These are phyloP conservation scores for Parthenolecanium corni DNA, from an alignment of 2,888 invertebrate species.

Conservation along the genomic window DNA sequence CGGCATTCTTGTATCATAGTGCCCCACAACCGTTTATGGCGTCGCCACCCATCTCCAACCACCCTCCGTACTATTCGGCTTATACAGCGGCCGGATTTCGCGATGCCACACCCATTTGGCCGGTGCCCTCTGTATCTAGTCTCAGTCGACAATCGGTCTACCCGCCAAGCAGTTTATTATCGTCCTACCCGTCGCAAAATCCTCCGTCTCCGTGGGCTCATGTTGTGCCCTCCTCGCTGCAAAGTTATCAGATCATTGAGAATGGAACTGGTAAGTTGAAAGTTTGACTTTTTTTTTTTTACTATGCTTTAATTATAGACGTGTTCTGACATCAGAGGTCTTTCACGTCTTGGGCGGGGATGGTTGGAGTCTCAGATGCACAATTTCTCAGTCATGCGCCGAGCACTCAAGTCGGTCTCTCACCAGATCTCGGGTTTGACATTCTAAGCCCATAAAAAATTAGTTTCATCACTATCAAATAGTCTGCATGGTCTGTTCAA, in stretches of 20 bases:
- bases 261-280: conserved; percentile 21
- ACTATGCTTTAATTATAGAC: too few relatives aligned
- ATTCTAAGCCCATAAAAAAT: too few relatives aligned
- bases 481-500: too few relatives aligned
- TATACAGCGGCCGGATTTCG: conserved; percentile 2
- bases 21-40: conserved; percentile 14
- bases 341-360: too few relatives aligned
- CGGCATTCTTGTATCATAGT: conserved; percentile 13
- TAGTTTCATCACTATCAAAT: too few relatives aligned
- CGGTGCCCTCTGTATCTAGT: conserved; percentile 28
- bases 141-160: conserved; percentile 23
- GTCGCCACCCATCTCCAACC: conserved; percentile 17
- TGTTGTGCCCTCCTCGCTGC: conserved; percentile 24
- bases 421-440: too few relatives aligned
- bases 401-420: too few relatives aligned
- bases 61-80: conserved; percentile 24
- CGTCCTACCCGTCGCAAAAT: conserved; percentile 19
- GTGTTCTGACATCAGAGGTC: too few relatives aligned
- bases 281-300: conserved; percentile 36
- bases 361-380: too few relatives aligned
- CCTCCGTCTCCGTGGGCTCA: conserved; percentile 20
- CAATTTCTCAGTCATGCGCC: too few relatives aligned
- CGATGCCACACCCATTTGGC: conserved; percentile 14
- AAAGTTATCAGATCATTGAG: conserved; percentile 19
- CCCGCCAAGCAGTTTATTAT: conserved; percentile 1